phyloP scores from a whole-genome alignment of 2,888 invertebrate genomes.

The Drosophila ezoana region DNA sequence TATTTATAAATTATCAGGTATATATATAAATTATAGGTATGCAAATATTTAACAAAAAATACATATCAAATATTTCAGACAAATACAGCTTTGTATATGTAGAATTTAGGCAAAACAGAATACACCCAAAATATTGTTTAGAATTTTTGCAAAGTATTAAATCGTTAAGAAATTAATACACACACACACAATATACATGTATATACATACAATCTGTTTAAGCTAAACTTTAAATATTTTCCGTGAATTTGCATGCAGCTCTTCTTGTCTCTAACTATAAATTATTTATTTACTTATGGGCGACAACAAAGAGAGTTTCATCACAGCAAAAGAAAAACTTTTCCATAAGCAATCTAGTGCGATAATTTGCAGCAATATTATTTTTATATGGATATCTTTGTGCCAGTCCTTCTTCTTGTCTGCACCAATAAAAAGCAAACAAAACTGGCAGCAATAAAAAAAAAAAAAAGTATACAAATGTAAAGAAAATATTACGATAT shows the following conservation, averaged over 20 bases:
- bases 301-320: conserved; percentile 1
- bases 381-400: conserved; percentile 53
- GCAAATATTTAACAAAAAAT: too few relatives aligned
- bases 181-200: too few relatives aligned
- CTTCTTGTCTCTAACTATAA: neutral
- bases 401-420: conserved; percentile 29
- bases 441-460: conserved; percentile 35
- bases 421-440: conserved; percentile 28
- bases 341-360: conserved; percentile 53
- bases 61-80: too few relatives aligned
- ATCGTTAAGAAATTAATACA: too few relatives aligned
- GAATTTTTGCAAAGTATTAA: too few relatives aligned
- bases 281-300: conserved; percentile 8
- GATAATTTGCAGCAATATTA: conserved; percentile 67
- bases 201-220: too few relatives aligned
- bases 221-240: neutral
- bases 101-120: too few relatives aligned
- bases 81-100: too few relatives aligned
- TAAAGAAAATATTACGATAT: conserved; percentile 3
- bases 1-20: too few relatives aligned
- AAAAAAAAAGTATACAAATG: conserved; percentile 1
- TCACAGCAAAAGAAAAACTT: conserved; percentile 51
- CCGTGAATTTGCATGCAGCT: neutral
- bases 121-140: too few relatives aligned
- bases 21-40: too few relatives aligned